Conservation (phyloP, 2,888 invertebrate genomes). For the Zygothrica quintamaculata region DNA sequence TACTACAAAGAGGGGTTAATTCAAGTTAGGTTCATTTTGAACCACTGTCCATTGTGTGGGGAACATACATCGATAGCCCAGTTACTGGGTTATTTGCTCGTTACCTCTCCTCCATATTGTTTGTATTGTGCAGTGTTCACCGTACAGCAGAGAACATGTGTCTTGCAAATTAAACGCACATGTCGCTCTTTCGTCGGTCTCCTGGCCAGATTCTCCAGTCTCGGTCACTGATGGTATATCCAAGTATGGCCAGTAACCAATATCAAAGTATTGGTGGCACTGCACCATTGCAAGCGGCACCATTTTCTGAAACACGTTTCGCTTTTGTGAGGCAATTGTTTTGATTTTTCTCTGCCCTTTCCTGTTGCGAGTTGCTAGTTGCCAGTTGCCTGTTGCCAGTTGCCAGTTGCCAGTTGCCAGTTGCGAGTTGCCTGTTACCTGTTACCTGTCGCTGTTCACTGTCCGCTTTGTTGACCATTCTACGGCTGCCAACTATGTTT, state of each 20-base stretch:
- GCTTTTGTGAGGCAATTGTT: conserved; percentile 62
- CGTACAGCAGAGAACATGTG: conserved; percentile 59
- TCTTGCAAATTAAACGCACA: conserved; percentile 84
- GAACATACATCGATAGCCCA: conserved; percentile 30
- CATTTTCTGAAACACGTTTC: conserved; percentile 47
- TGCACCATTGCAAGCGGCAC: conserved; percentile 16
- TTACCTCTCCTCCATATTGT: conserved; percentile 7
- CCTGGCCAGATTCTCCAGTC: conserved; percentile 1
- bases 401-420: conserved; percentile 16
- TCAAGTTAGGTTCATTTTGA: background rate
- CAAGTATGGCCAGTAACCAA: background rate
- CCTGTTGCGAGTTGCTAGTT: conserved; percentile 57
- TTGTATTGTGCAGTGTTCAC: conserved; percentile 16
- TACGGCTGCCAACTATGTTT: conserved; percentile 46
- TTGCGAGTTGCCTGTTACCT: conserved; percentile 15
- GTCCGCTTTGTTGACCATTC: conserved; percentile 60
- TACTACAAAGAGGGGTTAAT: no score
- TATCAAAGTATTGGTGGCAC: conserved; percentile 16
- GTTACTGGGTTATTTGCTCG: conserved; percentile 49
- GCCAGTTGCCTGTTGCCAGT: conserved; percentile 41
- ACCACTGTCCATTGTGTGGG: conserved; percentile 42
- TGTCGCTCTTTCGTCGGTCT: conserved; percentile 58
- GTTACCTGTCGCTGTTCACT: conserved; percentile 32
- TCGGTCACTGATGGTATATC: background rate
- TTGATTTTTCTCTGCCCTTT: conserved; percentile 64